phyloP scores from a whole-genome alignment of 2,113 vertebrate species.

The Sitta europaea region DNA sequence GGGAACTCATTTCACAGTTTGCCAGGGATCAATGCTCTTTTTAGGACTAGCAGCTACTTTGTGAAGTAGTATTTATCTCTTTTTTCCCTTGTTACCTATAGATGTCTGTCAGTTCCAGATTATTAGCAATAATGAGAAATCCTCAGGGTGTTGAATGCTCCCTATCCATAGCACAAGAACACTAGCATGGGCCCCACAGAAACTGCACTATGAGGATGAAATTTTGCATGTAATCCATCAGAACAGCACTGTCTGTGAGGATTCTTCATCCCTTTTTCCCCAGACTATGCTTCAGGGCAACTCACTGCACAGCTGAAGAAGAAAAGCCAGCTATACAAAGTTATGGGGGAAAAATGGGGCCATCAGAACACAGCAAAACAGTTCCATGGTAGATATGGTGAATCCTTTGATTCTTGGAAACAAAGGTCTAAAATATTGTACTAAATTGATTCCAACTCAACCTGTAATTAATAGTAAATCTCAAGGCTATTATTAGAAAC shows the following conservation, averaged over 20 bases:
- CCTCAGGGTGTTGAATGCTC: neutral
- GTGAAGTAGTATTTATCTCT: neutral
- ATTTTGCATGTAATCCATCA: neutral
- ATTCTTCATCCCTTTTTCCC: neutral
- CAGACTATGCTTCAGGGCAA: neutral
- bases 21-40: neutral
- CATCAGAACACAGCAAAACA: neutral
- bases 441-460: neutral
- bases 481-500: neutral
- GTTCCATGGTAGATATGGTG: rapidly evolving
- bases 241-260: neutral
- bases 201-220: neutral
- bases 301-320: neutral
- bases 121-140: neutral
- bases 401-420: neutral
- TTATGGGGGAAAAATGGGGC: neutral
- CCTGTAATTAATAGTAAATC: neutral
- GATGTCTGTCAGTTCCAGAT: neutral
- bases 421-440: neutral
- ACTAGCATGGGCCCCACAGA: neutral
- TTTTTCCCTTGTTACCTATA: neutral
- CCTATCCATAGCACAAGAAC: neutral
- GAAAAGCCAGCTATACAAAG: neutral
- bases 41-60: neutral
- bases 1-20: neutral